A percentile compares a stretch with the other conserved stretches of the same genome.
phyloP scores from a whole-genome alignment of 1,140 invertebrate species.

The Cherax quadricarinatus region DNA sequence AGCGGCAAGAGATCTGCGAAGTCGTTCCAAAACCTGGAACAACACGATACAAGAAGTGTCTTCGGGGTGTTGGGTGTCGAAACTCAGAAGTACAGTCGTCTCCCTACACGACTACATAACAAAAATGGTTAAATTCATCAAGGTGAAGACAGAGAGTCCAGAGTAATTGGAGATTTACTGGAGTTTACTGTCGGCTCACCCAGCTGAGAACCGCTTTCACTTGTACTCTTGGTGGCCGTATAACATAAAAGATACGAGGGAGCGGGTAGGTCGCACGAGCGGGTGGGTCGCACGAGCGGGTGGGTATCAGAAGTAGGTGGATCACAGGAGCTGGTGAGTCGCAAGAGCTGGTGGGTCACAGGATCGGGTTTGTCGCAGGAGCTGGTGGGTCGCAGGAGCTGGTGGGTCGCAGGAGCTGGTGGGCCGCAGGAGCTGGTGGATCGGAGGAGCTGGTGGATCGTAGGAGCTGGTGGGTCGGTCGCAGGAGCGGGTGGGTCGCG shows the following conservation, averaged over 20 bases:
- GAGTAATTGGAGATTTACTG: neutral
- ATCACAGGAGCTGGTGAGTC: neutral
- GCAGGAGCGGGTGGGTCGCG: neutral
- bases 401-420: too few species aligned
- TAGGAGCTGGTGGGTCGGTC: neutral
- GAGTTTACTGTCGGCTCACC: neutral
- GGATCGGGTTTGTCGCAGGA: too few species aligned
- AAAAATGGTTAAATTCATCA: neutral
- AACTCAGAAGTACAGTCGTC: neutral
- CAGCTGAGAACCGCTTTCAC: neutral
- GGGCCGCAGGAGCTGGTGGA: neutral
- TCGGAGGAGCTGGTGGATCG: too few species aligned
- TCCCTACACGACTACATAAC: neutral
- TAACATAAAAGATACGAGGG: neutral
- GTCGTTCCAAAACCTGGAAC: too few species aligned
- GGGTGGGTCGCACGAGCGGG: neutral
- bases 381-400: too few species aligned
- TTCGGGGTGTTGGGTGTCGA: too few species aligned
- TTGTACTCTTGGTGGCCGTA: neutral
- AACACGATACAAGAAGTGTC: too few species aligned
- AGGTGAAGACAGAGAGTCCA: neutral
- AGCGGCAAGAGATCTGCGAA: too few species aligned
- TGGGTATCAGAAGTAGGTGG: too few species aligned
- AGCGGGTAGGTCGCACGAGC: neutral
- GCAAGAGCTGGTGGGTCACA: neutral